A percentile compares a stretch with the other conserved stretches of the same genome.
These are phyloP conservation scores for Vulpes ferrilata DNA, from an alignment of 2,113 vertebrate genomes.

Conservation along the genomic window DNA sequence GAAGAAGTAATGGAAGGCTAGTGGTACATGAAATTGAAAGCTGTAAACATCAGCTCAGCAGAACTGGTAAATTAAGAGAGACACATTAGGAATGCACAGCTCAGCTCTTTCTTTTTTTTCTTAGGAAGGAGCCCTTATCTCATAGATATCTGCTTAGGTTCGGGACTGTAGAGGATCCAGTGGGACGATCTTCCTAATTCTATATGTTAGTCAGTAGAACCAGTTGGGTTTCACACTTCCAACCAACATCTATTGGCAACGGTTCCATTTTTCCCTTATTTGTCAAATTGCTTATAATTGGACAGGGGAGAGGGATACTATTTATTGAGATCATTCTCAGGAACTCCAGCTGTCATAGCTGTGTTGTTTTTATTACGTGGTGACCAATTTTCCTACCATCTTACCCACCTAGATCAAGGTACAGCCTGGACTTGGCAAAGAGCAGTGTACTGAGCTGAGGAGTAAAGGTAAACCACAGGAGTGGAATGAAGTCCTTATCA, in stretches of 20 bases:
- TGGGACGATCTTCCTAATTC: neutral
- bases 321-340: neutral
- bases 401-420: neutral
- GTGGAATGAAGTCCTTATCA: neutral
- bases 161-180: neutral
- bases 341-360: neutral
- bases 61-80: neutral
- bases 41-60: neutral
- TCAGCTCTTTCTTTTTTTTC: neutral
- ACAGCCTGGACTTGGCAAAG: neutral
- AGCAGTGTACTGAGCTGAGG: neutral
- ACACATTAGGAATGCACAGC: rapidly evolving
- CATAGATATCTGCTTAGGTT: neutral
- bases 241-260: neutral
- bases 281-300: neutral
- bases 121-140: neutral
- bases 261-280: constrained; percentile 1
- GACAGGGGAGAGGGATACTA: neutral
- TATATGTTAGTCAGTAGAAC: neutral
- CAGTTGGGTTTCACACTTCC: neutral
- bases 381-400: neutral
- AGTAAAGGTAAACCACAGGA: neutral
- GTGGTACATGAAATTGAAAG: neutral
- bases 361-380: neutral
- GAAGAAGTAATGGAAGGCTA: neutral